Evolutionary conservation across 1,140 invertebrate genomes (phyloP), one percentile per base, ranked within the genome.

Genomic region (Drosophila quadrilineata): DNA sequence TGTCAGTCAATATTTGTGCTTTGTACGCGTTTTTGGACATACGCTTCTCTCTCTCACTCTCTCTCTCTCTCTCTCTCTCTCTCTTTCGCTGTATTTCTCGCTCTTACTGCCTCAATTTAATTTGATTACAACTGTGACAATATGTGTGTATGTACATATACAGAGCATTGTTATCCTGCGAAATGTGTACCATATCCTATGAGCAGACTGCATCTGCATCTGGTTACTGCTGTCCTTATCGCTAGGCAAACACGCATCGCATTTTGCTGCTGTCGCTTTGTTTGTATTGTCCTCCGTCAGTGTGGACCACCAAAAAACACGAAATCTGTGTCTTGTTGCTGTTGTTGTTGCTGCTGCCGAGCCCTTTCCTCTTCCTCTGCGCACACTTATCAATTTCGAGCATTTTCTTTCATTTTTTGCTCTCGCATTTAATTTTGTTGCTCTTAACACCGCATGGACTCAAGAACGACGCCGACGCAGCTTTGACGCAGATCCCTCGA

Each of bases 361-460:
- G 0, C 22, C 41, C 8, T 26, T 17, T 31, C 29, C 41, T 57
- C 33, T 24, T 29, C 19, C 41, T 48, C 8, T 26, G 41, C 28
- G 28, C 49, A 54, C 46, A 64, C 43, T 33, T 45, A 24, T 28
- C 45, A 64, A 28, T 49, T 56, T 17, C 41, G 19, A 41, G 17
- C 28, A 16, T 36, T 28, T 48, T 31, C 36, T 19, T 2, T 22
- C 50, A 35, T 41, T 73, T 57, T 35, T 84, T 84, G 57, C 85
- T 74, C 71, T 85, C 73, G 79, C 74, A 77, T 84, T 84, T 84
- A 77, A 84, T 77, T 74, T 85, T 85, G 79, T 85, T 85, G 80
- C 80, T 79, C 79, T 85, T 85, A 71, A 85, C 79, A 85, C 74
- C 79, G 80, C 64, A 85, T 79, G 79, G 71, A 62, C 64, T 64